A percentile compares a stretch with the other conserved stretches of the same genome.
Conservation (phyloP, 2,113 vertebrate genomes). For the Dascyllus trimaculatus region DNA sequence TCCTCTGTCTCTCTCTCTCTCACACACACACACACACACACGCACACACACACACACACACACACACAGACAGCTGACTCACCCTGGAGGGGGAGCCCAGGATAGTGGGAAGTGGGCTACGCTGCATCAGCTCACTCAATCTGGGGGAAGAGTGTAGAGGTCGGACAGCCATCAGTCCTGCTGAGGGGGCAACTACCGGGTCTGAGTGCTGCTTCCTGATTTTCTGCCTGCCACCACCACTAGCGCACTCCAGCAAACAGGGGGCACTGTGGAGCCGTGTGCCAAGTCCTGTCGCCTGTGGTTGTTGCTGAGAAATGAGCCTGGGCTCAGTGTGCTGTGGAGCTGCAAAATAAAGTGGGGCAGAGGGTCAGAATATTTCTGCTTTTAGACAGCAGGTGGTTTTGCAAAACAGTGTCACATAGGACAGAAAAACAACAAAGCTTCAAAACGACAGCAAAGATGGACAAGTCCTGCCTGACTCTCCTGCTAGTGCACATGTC, state of each 20-base stretch:
- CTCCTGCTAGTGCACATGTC: constrained; percentile 79
- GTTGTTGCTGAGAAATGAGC: constrained; percentile 70
- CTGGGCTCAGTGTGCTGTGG: constrained; percentile 63
- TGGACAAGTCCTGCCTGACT: background rate
- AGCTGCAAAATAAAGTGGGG: constrained; percentile 33
- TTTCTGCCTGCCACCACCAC: constrained; percentile 89
- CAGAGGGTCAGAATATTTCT: constrained; percentile 17
- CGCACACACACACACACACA: too few species aligned
- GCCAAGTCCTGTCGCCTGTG: constrained; percentile 85
- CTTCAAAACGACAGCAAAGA: background rate
- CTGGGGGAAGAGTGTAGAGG: constrained; percentile 93
- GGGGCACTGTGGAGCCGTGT: constrained; percentile 96
- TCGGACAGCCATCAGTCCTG: constrained; percentile 81
- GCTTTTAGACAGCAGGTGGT: constrained; percentile 23
- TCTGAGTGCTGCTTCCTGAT: constrained; percentile 95
- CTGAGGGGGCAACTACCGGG: constrained; percentile 82
- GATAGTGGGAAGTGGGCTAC: constrained; percentile 94
- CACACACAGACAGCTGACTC: constrained; percentile 23
- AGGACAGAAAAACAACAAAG: background rate
- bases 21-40: background rate
- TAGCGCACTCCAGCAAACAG: constrained; percentile 90
- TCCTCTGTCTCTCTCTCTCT: background rate
- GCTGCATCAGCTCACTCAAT: constrained; percentile 94
- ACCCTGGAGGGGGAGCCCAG: constrained; percentile 96
- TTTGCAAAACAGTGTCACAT: constrained; percentile 10